phyloP scores from a whole-genome alignment of 2,888 invertebrate species.

The Nematopogon swammerdamellus region DNA sequence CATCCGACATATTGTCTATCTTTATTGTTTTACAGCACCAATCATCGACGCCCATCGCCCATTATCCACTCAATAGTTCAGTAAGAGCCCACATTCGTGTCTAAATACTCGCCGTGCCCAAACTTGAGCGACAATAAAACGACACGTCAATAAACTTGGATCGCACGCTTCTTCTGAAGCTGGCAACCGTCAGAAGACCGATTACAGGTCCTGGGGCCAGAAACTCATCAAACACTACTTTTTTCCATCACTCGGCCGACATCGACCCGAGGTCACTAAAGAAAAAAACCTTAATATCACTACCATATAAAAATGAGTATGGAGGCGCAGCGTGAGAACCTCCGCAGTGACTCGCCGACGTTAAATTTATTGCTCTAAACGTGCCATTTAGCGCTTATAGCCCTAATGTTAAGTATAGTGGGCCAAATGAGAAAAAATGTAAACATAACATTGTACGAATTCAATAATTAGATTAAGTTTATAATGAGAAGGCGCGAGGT shows the following conservation, averaged over 20 bases:
- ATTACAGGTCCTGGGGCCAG: background rate
- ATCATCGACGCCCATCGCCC: no score
- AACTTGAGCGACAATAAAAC: no score
- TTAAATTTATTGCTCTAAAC: slow-evolving; percentile 53
- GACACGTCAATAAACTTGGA: background rate
- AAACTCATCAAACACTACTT: background rate
- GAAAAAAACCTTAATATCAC: background rate
- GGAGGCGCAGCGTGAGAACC: slow-evolving; percentile 38
- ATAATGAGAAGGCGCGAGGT: slow-evolving; percentile 43
- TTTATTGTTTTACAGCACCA: no score
- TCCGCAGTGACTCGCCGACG: slow-evolving; percentile 39
- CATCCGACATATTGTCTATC: no score
- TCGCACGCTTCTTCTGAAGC: background rate
- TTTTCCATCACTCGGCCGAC: background rate
- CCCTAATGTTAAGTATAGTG: slow-evolving; percentile 52
- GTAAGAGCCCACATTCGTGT: no score
- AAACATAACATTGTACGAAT: slow-evolving; percentile 56
- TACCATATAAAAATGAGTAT: slow-evolving; percentile 6
- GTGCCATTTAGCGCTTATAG: slow-evolving; percentile 56
- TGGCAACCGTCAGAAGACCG: background rate
- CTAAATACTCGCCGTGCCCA: no score
- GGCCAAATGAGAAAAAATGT: slow-evolving; percentile 52
- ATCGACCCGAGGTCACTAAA: background rate
- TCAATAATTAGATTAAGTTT: slow-evolving; percentile 56
- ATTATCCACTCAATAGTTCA: no score